phyloP scores from a whole-genome alignment of 64 coral and sea anemone species.

The Astreopora myriophthalma region DNA sequence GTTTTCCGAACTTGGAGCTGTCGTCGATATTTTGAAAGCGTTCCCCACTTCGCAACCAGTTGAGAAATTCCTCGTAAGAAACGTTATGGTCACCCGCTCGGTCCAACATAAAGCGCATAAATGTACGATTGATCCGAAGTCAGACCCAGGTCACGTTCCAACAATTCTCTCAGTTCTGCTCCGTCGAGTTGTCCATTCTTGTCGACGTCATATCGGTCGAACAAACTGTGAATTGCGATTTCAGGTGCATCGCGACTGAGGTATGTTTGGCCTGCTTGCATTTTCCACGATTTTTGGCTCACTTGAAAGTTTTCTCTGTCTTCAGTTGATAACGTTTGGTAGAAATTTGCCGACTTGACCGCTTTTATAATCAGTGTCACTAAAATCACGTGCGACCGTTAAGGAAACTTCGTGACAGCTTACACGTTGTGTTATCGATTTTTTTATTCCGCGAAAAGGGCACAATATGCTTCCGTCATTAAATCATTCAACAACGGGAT shows the following conservation, averaged over 20 bases:
- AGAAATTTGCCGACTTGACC: no score
- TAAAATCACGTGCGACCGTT: no score
- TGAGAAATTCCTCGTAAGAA: constrained; percentile 79
- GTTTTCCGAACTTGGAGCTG: constrained; percentile 50
- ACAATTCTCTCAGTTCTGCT: constrained; percentile 55
- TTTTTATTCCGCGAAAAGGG: no score
- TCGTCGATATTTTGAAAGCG: constrained; percentile 76
- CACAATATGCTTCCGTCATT: no score
- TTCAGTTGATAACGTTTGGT: not conserved
- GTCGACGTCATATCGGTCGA: constrained; percentile 80
- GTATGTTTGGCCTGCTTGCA: constrained; percentile 77
- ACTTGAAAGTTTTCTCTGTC: not conserved
- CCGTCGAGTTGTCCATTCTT: constrained; percentile 46
- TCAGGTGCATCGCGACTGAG: constrained; percentile 64
- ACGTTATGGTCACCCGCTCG: constrained; percentile 73
- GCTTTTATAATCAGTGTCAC: no score
- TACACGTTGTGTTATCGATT: no score
- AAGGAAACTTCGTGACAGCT: no score
- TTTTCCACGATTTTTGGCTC: not conserved
- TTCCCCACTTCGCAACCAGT: constrained; percentile 88
- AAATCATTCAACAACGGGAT: no score
- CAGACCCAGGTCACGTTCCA: constrained; percentile 82
- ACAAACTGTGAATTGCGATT: constrained; percentile 76
- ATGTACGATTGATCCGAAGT: constrained; percentile 47
- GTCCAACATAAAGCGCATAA: constrained; percentile 76